Base-by-base conservation (phyloP, 2,797 vertebrate genomes). In the Rhinatrema bivittatum region DNA sequence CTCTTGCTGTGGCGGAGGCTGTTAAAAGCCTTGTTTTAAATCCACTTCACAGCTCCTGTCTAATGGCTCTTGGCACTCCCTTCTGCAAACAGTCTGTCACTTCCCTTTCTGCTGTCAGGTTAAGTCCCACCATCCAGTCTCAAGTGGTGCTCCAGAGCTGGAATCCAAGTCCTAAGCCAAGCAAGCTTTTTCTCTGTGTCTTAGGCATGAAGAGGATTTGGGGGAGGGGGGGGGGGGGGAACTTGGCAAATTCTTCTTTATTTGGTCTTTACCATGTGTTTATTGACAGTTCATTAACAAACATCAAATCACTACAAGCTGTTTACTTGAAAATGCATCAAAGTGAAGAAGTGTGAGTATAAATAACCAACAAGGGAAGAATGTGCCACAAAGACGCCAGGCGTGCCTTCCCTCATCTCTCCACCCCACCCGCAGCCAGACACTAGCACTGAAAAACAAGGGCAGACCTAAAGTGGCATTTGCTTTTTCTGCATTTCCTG, bases 251-350 rank as follows among this genome's bases (percentile, higher is more conserved):
- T 32, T 16, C 17, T 21, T 12, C 29, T 4, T 7, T 16, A 28
- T 24, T 50, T 50, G 11, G 7, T 24, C 34, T 48, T 42, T 16
- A 55, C 50, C 42, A 4, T 66, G 59, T 67, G 70, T 69, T 78
- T 71, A 64, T 62, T 76, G 74, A 62, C 79, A 78, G 59, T 63
- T 64, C 73, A 72, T 74, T 79, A 76, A 76, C 65, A 77, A 80
- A 72, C 65, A 77, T 68, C 62, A 69, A 48, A 62, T 64, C 50
- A 50, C 52, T 62, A 53, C 71, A 70, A 69, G 64, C 79, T 78
- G 78, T 70, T 76, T 65, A 67, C 39, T 18, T 53, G 60, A 52
- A 50, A 54, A 44, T 1, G 40, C 38, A 19, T 51, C 47, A 43
- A 69, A 62, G 51, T 37, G 50, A 48, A 65, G 42, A 72, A 58